phyloP scores from a whole-genome alignment of 64 coral and sea anemone species.

The Montipora capricornis region DNA sequence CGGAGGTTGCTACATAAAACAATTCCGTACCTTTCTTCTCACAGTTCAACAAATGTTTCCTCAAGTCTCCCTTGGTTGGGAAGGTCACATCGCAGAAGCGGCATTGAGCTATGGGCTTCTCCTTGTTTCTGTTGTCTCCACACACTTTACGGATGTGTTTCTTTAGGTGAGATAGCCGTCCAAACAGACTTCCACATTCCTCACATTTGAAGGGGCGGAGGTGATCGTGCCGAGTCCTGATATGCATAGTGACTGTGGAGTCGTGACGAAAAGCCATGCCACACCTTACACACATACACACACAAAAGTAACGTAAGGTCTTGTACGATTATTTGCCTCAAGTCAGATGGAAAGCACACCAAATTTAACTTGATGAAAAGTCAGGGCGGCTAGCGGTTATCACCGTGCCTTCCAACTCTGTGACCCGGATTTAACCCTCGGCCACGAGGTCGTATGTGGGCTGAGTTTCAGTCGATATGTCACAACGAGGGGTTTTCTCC shows the following conservation, averaged over 20 bases:
- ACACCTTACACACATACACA: conserved; percentile 59
- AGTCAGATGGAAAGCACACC: too few relatives aligned
- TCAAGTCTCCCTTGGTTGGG: conserved; percentile 93
- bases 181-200: conserved; percentile 93
- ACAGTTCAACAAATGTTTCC: conserved; percentile 90
- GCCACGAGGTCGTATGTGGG: too few relatives aligned
- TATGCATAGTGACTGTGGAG: conserved; percentile 99
- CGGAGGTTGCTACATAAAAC: background rate
- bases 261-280: conserved; percentile 96
- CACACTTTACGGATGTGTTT: conserved; percentile 99
- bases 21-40: conserved; percentile 78
- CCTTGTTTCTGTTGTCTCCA: conserved; percentile 93
- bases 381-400: too few relatives aligned
- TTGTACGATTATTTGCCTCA: too few relatives aligned
- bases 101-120: conserved; percentile 92
- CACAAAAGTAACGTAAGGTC: background rate
- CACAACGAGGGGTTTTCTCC: too few relatives aligned
- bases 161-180: conserved; percentile 87
- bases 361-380: too few relatives aligned
- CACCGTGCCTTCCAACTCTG: too few relatives aligned
- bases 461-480: too few relatives aligned
- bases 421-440: too few relatives aligned
- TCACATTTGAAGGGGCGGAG: conserved; percentile 97
- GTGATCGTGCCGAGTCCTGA: conserved; percentile 96
- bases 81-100: conserved; percentile 96